Conservation (phyloP, 2,113 vertebrate species). For the Pleuronectes platessa region DNA sequence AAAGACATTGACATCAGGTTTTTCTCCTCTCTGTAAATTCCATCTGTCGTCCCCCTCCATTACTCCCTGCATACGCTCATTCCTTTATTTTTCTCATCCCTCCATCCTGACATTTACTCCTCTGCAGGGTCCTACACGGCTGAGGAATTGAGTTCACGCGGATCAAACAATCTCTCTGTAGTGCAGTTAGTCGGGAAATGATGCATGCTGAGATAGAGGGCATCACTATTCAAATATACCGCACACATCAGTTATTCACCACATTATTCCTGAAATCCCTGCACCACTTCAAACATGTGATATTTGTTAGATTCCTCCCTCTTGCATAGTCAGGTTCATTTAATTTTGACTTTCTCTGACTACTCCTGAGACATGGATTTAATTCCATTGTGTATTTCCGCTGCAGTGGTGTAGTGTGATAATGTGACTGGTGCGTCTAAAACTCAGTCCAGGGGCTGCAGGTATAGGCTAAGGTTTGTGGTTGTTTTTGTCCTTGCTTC, state of each 20-base stretch:
- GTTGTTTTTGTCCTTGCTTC: not conserved
- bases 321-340: not conserved
- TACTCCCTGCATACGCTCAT: conserved; percentile 57
- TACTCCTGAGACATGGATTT: conserved; percentile 6
- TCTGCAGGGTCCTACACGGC: conserved; percentile 64
- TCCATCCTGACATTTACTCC: conserved; percentile 71
- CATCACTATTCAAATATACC: conserved; percentile 65
- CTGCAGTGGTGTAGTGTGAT: not conserved
- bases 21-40: conserved; percentile 41
- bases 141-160: conserved; percentile 69
- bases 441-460: not conserved
- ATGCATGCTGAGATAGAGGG: conserved; percentile 67
- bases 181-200: conserved; percentile 69
- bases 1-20: not conserved
- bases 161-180: conserved; percentile 71
- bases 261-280: conserved; percentile 38
- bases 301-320: not conserved
- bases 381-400: conserved; percentile 6
- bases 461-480: too few relatives aligned
- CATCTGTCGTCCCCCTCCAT: conserved; percentile 57
- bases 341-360: not conserved
- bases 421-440: conserved; percentile 1
- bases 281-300: conserved; percentile 11
- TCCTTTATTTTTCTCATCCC: conserved; percentile 64
- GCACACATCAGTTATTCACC: conserved; percentile 50